Percentiles rank a stretch among this genome's conserved stretches.
phyloP scores from a whole-genome alignment of 2,888 invertebrate genomes.

The Drosophila falleni region DNA sequence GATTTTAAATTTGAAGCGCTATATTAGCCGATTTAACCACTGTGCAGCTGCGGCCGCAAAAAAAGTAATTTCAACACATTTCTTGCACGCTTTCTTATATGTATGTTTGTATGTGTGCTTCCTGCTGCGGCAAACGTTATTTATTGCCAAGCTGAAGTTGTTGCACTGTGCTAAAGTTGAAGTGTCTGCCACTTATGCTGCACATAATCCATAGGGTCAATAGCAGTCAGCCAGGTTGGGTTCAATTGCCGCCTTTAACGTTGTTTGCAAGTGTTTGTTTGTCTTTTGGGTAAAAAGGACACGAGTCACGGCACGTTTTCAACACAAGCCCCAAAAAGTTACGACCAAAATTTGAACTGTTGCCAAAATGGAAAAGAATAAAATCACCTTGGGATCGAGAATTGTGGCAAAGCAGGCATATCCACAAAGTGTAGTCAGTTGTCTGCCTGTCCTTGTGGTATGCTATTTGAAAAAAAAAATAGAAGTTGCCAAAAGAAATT shows the following conservation, averaged over 20 bases:
- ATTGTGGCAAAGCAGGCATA: conserved; percentile 2
- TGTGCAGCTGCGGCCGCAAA: neutral
- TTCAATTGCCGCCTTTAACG: conserved; percentile 22
- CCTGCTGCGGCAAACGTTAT: conserved; percentile 49
- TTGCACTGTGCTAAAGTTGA: conserved; percentile 52
- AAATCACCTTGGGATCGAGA: conserved; percentile 39
- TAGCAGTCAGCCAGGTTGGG: conserved; percentile 40
- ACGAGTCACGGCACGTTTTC: conserved; percentile 25
- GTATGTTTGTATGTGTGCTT: neutral
- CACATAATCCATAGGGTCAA: conserved; percentile 79
- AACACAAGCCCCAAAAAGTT: conserved; percentile 4
- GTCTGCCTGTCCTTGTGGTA: conserved; percentile 17
- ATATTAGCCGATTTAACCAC: neutral
- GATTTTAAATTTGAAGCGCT: neutral
- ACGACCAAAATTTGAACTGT: conserved; percentile 64
- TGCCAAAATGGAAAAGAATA: conserved; percentile 60
- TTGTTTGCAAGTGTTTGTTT: conserved; percentile 37
- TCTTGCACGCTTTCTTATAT: conserved; percentile 24
- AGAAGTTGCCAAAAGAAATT: conserved; percentile 18
- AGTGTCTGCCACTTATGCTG: conserved; percentile 63
- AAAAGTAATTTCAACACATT: conserved; percentile 52
- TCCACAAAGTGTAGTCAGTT: conserved; percentile 8
- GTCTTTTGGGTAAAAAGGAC: conserved; percentile 25
- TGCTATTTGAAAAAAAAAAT: neutral
- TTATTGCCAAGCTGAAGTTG: conserved; percentile 57